Conservation (phyloP, 2,888 invertebrate species). For the Ceraclea dissimilis region DNA sequence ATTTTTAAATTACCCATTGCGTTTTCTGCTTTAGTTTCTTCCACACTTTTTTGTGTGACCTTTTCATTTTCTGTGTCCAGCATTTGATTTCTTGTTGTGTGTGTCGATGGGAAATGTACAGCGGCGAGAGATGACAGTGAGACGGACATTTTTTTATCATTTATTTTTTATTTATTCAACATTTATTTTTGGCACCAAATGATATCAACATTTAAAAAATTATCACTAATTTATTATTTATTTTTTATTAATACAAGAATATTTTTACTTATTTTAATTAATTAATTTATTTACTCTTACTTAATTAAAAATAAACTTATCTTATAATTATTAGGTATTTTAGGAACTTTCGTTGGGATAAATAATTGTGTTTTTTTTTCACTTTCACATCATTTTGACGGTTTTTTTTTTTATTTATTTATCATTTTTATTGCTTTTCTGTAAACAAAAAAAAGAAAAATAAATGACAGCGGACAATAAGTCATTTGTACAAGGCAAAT, state of each 20-base stretch:
- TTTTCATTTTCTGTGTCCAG: constrained; percentile 21
- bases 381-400: constrained; percentile 13
- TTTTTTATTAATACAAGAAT: constrained; percentile 16
- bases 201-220: not conserved
- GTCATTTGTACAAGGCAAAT: too few relatives aligned
- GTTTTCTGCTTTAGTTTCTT: constrained; percentile 31
- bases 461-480: too few relatives aligned
- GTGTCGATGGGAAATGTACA: constrained; percentile 20
- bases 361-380: constrained; percentile 13
- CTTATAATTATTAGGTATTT: constrained; percentile 39
- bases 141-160: constrained; percentile 17
- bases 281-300: constrained; percentile 7
- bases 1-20: constrained; percentile 20
- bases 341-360: constrained; percentile 49
- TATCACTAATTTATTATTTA: constrained; percentile 3
- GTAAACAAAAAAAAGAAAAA: not conserved
- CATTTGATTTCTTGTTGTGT: constrained; percentile 7
- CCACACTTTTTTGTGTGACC: constrained; percentile 36
- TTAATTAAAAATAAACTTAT: constrained; percentile 22
- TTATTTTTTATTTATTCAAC: not conserved
- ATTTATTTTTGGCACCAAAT: constrained; percentile 8
- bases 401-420: not conserved
- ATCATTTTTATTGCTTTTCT: constrained; percentile 6
- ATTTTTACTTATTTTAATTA: constrained; percentile 11
- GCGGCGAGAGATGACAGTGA: constrained; percentile 17